These are phyloP conservation scores for Sphyrna mokarran DNA, from an alignment of 2,113 vertebrate genomes.

Conservation along the genomic window DNA sequence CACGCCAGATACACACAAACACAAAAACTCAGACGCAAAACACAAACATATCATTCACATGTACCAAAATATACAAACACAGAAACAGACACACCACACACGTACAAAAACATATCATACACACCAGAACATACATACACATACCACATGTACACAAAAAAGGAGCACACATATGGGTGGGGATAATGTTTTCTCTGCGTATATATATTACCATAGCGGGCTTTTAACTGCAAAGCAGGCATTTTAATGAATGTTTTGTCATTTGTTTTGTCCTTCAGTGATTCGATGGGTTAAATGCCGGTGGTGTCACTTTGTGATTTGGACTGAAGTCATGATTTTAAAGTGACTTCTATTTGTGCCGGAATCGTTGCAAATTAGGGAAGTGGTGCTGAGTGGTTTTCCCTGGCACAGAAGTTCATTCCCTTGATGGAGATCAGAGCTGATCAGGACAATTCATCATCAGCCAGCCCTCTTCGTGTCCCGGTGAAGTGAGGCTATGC, in stretches of 20 bases:
- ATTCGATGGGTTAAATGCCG: neutral
- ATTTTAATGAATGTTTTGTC: neutral
- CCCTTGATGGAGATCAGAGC: neutral
- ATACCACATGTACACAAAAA: too few relatives aligned
- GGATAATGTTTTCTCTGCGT: neutral
- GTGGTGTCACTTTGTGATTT: neutral
- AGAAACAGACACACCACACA: too few relatives aligned
- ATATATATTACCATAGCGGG: neutral
- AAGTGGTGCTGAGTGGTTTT: neutral
- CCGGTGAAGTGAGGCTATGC: neutral
- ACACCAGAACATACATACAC: too few relatives aligned
- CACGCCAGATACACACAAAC: too few relatives aligned
- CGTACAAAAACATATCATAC: too few relatives aligned
- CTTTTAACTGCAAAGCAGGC: neutral
- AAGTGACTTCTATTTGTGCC: neutral
- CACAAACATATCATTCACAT: too few relatives aligned
- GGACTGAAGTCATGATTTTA: neutral
- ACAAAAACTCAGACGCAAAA: too few relatives aligned
- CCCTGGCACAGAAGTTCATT: neutral
- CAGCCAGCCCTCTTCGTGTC: neutral
- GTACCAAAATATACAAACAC: too few relatives aligned
- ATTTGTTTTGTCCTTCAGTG: neutral
- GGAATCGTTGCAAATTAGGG: neutral
- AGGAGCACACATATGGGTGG: too few relatives aligned
- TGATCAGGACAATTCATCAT: neutral